Conservation (phyloP, 2,888 invertebrate species). For the Lottia gigantea region DNA sequence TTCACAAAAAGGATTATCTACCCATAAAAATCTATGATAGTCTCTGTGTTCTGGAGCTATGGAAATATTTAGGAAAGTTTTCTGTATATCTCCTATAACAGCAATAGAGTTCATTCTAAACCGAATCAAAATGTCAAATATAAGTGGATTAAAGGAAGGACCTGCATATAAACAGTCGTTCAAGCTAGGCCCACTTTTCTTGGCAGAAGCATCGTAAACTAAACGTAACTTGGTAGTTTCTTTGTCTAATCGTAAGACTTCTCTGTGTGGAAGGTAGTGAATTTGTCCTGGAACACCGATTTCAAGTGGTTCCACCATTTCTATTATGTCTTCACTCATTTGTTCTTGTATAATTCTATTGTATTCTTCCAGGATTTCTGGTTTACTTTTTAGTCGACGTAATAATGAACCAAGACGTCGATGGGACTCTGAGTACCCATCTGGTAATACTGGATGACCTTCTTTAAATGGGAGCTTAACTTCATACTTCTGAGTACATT, state of each 20-base stretch:
- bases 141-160: background rate
- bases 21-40: background rate
- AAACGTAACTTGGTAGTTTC: too few relatives aligned
- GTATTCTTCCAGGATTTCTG: background rate
- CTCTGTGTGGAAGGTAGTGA: too few relatives aligned
- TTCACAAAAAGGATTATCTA: background rate
- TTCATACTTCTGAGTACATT: background rate
- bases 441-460: background rate
- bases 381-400: background rate
- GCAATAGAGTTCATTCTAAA: background rate
- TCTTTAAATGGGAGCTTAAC: background rate
- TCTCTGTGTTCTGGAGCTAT: background rate
- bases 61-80: background rate
- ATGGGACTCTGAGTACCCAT: background rate
- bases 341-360: background rate
- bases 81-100: background rate
- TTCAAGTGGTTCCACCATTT: too few relatives aligned
- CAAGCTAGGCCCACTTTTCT: background rate
- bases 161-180: conserved; percentile 2
- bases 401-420: background rate
- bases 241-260: too few relatives aligned
- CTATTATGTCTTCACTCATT: background rate
- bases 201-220: background rate
- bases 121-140: background rate
- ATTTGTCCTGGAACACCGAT: too few relatives aligned